These are phyloP conservation scores for Cassiopea andromeda DNA, from an alignment of 30 jellyfish, hydroid and myxozoan genomes.

Conservation along the genomic window DNA sequence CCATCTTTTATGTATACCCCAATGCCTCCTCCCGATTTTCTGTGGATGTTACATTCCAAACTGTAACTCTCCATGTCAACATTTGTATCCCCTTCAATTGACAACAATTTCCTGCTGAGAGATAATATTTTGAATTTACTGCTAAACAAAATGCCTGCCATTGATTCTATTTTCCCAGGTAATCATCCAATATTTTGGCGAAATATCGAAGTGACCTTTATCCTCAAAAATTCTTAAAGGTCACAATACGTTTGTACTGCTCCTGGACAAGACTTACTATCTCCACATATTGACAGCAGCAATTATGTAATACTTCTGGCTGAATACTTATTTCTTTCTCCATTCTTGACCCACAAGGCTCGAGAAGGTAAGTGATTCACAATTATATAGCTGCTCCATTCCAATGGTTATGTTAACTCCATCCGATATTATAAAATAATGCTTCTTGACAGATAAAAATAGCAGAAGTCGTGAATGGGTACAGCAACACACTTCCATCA, in stretches of 20 bases:
- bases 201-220: neutral
- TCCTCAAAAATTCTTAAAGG: neutral
- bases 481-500: too few species aligned
- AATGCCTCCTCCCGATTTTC: neutral
- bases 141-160: neutral
- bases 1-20: neutral
- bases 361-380: too few species aligned
- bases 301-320: too few species aligned
- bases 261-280: too few species aligned
- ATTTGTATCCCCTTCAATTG: neutral
- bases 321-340: too few species aligned
- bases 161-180: neutral
- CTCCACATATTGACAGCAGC: too few species aligned
- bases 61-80: neutral
- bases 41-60: neutral
- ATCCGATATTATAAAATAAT: too few species aligned
- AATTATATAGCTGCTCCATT: too few species aligned
- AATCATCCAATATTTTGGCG: neutral
- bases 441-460: too few species aligned
- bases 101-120: neutral
- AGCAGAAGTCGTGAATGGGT: too few species aligned
- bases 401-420: too few species aligned
- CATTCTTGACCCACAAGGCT: too few species aligned
- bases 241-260: neutral
- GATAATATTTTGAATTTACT: neutral